A percentile compares a stretch with the other conserved stretches of the same genome.
phyloP scores from a whole-genome alignment of 2,113 vertebrate species.

The Isurus oxyrinchus region DNA sequence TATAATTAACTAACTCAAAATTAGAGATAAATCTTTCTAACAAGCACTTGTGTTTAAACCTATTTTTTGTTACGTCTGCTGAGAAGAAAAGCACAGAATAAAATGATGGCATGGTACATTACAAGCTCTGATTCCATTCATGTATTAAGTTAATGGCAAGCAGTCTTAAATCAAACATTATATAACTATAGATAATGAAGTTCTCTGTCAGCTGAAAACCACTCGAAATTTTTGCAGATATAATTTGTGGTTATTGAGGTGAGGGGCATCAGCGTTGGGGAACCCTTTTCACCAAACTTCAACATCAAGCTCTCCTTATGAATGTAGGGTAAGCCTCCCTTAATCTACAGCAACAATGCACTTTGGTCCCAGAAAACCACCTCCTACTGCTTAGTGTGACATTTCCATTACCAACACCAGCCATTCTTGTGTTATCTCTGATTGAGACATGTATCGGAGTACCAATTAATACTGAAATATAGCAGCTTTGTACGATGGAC shows the following conservation, averaged over 20 bases:
- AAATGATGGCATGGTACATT: neutral
- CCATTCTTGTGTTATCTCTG: neutral
- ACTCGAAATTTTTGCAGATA: neutral
- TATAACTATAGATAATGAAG: neutral
- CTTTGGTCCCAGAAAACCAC: neutral
- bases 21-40: neutral
- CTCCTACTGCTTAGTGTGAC: neutral
- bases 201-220: neutral
- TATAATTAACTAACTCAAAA: neutral
- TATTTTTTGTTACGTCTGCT: neutral
- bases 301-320: neutral
- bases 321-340: neutral
- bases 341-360: neutral
- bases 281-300: neutral
- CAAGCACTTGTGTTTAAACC: neutral
- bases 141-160: too few relatives aligned
- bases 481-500: neutral
- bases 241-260: neutral
- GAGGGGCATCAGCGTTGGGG: neutral
- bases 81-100: neutral
- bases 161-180: neutral
- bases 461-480: neutral
- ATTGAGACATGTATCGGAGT: neutral
- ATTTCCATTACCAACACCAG: neutral
- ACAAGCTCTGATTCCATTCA: neutral